Evolutionary conservation across 1,140 invertebrate species (phyloP).

Genomic region (Parapsyche elsis): DNA sequence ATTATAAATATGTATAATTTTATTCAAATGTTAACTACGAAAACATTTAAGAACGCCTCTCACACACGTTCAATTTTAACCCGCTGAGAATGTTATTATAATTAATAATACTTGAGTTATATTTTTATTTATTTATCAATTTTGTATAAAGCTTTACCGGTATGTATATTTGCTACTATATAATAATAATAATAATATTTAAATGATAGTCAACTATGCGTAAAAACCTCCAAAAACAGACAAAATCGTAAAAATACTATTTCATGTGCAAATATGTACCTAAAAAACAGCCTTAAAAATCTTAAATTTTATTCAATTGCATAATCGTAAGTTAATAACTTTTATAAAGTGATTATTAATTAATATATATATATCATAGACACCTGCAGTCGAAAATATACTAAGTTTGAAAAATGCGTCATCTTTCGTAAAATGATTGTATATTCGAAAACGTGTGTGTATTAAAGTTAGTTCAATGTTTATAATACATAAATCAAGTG

Average conservation of each 20-base stretch:
- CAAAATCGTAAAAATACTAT: conserved; percentile 43
- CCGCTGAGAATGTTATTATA: background rate
- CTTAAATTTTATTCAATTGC: conserved; percentile 30
- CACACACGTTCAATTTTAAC: background rate
- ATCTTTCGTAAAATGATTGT: too few relatives aligned
- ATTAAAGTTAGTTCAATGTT: too few relatives aligned
- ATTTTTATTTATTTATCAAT: background rate
- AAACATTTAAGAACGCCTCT: conserved; percentile 26
- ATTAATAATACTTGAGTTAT: conserved; percentile 29
- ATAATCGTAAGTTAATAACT: conserved; percentile 2
- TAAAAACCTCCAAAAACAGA: conserved; percentile 49
- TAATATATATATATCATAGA: background rate
- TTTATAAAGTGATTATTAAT: conserved; percentile 3
- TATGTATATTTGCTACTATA: conserved; percentile 39
- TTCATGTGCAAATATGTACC: conserved; percentile 37
- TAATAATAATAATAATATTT: conserved; percentile 31
- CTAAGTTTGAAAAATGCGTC: background rate
- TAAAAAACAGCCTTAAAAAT: conserved; percentile 47
- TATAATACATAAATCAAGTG: too few relatives aligned
- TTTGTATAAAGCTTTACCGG: conserved; percentile 32
- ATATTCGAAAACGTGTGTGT: too few relatives aligned
- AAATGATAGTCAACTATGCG: conserved; percentile 47
- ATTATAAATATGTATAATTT: background rate
- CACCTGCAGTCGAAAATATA: too few relatives aligned
- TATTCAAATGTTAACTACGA: conserved; percentile 10